A percentile compares a stretch with the other conserved stretches of the same genome.
phyloP scores from a whole-genome alignment of 2,113 vertebrate species.

The Bagarius yarrelli region DNA sequence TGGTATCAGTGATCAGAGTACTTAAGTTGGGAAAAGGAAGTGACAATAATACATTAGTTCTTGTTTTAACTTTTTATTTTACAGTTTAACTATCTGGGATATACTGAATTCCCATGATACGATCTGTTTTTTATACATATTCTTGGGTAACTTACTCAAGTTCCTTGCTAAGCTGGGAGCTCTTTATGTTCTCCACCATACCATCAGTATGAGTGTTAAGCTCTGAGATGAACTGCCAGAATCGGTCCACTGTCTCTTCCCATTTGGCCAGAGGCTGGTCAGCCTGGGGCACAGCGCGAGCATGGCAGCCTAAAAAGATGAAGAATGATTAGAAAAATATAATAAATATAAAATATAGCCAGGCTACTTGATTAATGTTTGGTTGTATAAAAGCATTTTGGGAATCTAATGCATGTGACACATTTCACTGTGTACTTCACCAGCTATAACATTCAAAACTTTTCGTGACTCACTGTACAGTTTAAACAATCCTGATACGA shows the following conservation, averaged over 20 bases:
- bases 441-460: no score
- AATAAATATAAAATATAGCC: no score
- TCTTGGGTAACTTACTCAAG: conserved; percentile 71
- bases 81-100: background rate
- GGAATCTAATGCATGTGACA: background rate
- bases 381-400: background rate
- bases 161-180: conserved; percentile 70
- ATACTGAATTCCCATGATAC: background rate
- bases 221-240: conserved; percentile 68
- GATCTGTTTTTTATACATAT: background rate
- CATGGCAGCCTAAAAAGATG: conserved; percentile 70
- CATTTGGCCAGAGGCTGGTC: conserved; percentile 57
- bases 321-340: background rate
- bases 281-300: conserved; percentile 59
- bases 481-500: no score
- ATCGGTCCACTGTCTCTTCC: conserved; percentile 69
- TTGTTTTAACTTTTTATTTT: background rate
- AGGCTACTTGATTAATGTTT: background rate
- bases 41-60: background rate
- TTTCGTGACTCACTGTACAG: no score
- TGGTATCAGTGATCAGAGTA: conserved; percentile 75
- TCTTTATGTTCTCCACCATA: conserved; percentile 62
- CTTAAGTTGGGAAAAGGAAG: conserved; percentile 53
- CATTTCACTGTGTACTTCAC: no score
- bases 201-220: conserved; percentile 65